These are phyloP conservation scores for Megaceryle torquata DNA, from an alignment of 2,113 vertebrate species.

Conservation along the genomic window DNA sequence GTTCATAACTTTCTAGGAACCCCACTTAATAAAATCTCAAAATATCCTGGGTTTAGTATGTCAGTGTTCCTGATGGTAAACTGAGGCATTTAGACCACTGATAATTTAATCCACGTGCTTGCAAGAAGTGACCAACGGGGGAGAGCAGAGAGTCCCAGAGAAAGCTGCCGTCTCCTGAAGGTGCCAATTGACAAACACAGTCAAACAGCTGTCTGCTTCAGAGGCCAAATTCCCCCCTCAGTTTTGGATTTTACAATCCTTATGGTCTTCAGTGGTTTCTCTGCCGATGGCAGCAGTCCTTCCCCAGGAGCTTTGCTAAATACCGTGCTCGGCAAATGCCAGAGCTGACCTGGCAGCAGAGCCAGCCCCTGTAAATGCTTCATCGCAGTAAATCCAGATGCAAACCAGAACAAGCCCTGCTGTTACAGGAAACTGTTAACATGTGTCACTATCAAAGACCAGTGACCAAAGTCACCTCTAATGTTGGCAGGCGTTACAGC, in stretches of 20 bases:
- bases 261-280: too few relatives aligned
- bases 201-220: neutral
- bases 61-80: neutral
- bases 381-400: neutral
- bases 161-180: neutral
- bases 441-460: neutral
- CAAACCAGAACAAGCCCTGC: neutral
- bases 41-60: neutral
- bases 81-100: neutral
- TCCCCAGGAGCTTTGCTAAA: neutral
- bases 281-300: neutral
- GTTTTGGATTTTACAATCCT: neutral
- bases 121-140: neutral
- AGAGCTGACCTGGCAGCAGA: neutral
- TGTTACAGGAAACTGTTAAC: neutral
- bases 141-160: neutral
- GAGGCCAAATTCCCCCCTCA: neutral
- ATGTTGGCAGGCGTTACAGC: neutral
- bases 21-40: neutral
- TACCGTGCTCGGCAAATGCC: too few relatives aligned
- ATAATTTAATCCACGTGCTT: rapidly evolving
- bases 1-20: neutral
- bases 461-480: neutral
- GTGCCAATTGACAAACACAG: neutral
- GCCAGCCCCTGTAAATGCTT: neutral